Evolutionary conservation across 2,888 invertebrate genomes (phyloP).

Genomic region (Agrotis segetum): DNA sequence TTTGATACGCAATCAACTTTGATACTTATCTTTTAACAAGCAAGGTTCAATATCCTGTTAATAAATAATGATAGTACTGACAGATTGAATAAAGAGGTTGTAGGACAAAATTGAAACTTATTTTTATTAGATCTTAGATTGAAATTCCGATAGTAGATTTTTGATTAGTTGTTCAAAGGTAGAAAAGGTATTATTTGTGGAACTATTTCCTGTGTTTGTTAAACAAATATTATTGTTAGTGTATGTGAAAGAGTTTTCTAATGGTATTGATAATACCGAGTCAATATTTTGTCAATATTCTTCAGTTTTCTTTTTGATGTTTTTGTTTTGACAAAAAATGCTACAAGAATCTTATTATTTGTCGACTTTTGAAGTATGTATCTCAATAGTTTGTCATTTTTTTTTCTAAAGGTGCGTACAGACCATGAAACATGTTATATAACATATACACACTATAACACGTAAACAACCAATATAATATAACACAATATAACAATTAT

Average conservation of each 20-base stretch:
- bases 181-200: constrained; percentile 47
- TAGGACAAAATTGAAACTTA: constrained; percentile 43
- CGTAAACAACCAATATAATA: no score
- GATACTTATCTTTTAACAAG: constrained; percentile 31
- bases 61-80: constrained; percentile 17
- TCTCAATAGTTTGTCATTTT: background rate
- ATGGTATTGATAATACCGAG: constrained; percentile 48
- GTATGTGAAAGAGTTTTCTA: constrained; percentile 45
- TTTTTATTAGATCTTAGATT: constrained; percentile 49
- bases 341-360: constrained; percentile 6
- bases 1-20: constrained; percentile 55
- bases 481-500: no score
- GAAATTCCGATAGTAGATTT: constrained; percentile 45
- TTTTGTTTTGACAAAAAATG: constrained; percentile 17
- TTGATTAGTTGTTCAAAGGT: constrained; percentile 41
- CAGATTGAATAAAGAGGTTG: constrained; percentile 20
- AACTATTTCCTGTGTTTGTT: constrained; percentile 53
- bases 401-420: no score
- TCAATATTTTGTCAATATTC: constrained; percentile 32
- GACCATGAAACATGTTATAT: no score
- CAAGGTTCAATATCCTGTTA: constrained; percentile 33
- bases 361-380: background rate
- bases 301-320: constrained; percentile 57
- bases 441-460: no score
- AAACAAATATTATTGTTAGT: constrained; percentile 46